A percentile compares a stretch with the other conserved stretches of the same genome.
Evolutionary conservation across 92 coral and sea anemone species (phyloP).

Genomic region (Epizoanthus scotinus): DNA sequence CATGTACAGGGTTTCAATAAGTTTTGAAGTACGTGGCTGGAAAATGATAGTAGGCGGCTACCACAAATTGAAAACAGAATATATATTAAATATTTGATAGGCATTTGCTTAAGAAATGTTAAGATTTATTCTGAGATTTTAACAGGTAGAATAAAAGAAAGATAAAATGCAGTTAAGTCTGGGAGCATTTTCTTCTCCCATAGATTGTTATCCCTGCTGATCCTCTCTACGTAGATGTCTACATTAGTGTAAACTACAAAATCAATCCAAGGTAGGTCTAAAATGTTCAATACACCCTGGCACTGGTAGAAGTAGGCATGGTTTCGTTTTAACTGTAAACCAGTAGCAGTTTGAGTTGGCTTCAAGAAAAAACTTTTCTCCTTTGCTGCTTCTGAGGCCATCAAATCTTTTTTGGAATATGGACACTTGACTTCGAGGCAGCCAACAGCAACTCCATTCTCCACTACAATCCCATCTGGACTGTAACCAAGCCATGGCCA

Average conservation of each 20-base stretch:
- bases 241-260: slow-evolving; percentile 57
- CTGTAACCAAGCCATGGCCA: slow-evolving; percentile 60
- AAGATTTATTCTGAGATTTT: no score
- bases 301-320: slow-evolving; percentile 62
- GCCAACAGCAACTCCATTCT: slow-evolving; percentile 31
- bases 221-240: no score
- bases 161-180: slow-evolving; percentile 48
- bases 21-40: no score
- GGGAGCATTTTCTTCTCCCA: slow-evolving; percentile 61
- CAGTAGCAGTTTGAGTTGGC: no score
- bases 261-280: slow-evolving; percentile 44
- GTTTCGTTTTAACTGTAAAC: slow-evolving; percentile 46
- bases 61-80: no score
- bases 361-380: no score
- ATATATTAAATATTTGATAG: no score
- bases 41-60: no score
- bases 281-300: slow-evolving; percentile 50
- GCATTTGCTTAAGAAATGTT: no score
- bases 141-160: no score
- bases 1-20: no score
- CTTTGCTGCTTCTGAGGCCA: slow-evolving; percentile 45
- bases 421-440: slow-evolving; percentile 64
- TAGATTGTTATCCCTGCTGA: slow-evolving; percentile 8
- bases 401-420: slow-evolving; percentile 37
- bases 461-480: slow-evolving; percentile 62